Evolutionary conservation across 2,888 invertebrate genomes (phyloP), one percentile per base, ranked within the genome.

Genomic region (Callyntrura sp.): DNA sequence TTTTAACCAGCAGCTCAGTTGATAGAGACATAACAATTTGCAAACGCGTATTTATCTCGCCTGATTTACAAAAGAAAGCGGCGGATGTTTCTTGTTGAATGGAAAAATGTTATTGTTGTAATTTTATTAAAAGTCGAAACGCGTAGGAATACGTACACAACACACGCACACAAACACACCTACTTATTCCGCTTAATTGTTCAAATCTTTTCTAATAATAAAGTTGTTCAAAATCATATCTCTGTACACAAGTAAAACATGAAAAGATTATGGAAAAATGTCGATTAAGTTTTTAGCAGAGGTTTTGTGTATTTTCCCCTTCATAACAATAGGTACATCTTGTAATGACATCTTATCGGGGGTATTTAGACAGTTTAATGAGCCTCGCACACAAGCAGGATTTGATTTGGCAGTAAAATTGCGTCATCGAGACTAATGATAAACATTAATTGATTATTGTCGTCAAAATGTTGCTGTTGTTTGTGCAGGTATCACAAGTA

Each of bases 41-140:
- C 11, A 11, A 51, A 35, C 51, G 11, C 20, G 14, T 28, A 78
- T 78, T 78, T 78, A 78, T 78, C 76, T 4, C 5, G 4, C 48
- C 48, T 28, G 17, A 55, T 78, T 23, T 55, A 48, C 55, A 78
- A 51, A 73, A 48, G 55, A 78, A 78, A 78, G 51, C 78, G 78
- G 78, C 78, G 78, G 78, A 78, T 51, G 55, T 78, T 28, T 35
- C 43, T 62, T 45, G 45, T 35, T 65, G 65, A 65, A 28, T 65
- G 65, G 14, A 28, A 35, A 35, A 35, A 35, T 35, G 35, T 6
- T 35, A 35, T 35, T 35, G 2, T 35, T 35, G 35, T 35, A 35
- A 35, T 6, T 9, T 17, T 70, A n/a, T 70, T 70, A 9, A 45
- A 20, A 45, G n/a, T n/a, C n/a, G n/a, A n/a, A n/a, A n/a, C n/a